Base-by-base conservation (phyloP, 1,140 invertebrate genomes). In the Lasioglossum baleicum region DNA sequence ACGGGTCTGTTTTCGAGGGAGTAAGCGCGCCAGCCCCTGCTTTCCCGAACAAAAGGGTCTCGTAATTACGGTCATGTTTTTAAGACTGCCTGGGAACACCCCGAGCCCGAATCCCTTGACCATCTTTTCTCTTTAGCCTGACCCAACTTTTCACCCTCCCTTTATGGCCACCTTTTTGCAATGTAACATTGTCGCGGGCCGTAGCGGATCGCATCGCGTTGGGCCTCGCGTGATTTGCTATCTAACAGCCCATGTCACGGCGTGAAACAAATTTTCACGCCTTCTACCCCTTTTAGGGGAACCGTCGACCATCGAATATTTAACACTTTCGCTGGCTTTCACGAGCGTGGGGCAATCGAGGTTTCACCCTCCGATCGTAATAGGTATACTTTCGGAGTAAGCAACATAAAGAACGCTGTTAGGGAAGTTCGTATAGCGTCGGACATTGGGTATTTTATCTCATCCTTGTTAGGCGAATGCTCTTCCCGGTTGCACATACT, bases 31-130 rank as follows among this genome's bases (percentile, higher is more conserved):
- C 35, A 35, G 35, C 35, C 7, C 6, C 56, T 7, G 13, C 13
- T 3, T 3, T 66, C 22, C n/a, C 48, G 63, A 44, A 68, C 75
- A 79, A 85, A 76, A 85, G 72, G 58, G 66, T 74, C 56, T 31
- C 22, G 68, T 85, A 85, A 85, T 85, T 85, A 84, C 69, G 60
- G 69, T 73, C 68, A 75, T 81, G 72, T 81, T 85, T 85, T 85
- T 77, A 81, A 73, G 65, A 58, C 42, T 70, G 77, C 13, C 20
- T 65, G 26, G 42, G 26, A 26, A 69, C 58, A 74, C 44, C 44
- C 17, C 22, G 58, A 56, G 48, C 17, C 8, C 22, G 51, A 68
- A 80, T 67, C 48, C 56, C 63, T 66, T 67, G 70, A 66, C 72
- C 58, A 48, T 68, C 79, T 67, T 65, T 51, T 17, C 26, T 66